Percentiles rank a stretch among this genome's conserved stretches.
Conservation (phyloP, 2,888 invertebrate species). For the Amphipoea lucens region DNA sequence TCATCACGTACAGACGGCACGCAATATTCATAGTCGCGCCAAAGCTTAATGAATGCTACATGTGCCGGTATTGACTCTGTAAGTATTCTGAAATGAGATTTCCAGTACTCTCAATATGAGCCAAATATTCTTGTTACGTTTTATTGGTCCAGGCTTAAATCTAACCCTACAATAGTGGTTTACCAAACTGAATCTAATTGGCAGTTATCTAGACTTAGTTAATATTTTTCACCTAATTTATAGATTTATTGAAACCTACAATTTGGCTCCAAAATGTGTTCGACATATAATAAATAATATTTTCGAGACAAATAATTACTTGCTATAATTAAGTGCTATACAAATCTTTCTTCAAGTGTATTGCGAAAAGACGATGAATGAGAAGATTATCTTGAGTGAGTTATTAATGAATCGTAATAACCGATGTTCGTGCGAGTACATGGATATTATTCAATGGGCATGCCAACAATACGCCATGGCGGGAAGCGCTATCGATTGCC, state of each 20-base stretch:
- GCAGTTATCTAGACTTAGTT: background rate
- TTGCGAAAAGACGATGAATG: conserved; percentile 48
- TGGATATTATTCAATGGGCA: conserved; percentile 82
- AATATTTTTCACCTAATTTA: background rate
- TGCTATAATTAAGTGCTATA: background rate
- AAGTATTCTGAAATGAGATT: conserved; percentile 34
- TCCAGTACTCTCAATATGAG: conserved; percentile 15
- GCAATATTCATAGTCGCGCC: conserved; percentile 55
- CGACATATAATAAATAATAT: background rate
- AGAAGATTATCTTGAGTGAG: conserved; percentile 49
- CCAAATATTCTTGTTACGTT: conserved; percentile 20
- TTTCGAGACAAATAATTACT: background rate
- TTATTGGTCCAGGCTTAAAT: conserved; percentile 11
- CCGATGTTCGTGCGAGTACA: conserved; percentile 61
- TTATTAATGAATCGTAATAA: conserved; percentile 59
- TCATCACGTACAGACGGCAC: conserved; percentile 47
- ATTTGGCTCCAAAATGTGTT: background rate
- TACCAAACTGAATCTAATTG: background rate
- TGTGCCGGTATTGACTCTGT: conserved; percentile 35
- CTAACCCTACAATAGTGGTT: background rate
- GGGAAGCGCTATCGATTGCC: conserved; percentile 88
- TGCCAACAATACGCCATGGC: conserved; percentile 80
- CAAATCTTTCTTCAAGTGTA: conserved; percentile 38
- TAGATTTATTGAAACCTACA: background rate
- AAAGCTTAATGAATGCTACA: conserved; percentile 52